A percentile compares a stretch with the other conserved stretches of the same genome.
These are phyloP conservation scores for Paramacrobiotus metropolitanus DNA, from an alignment of 1,140 invertebrate species.

Conservation along the genomic window DNA sequence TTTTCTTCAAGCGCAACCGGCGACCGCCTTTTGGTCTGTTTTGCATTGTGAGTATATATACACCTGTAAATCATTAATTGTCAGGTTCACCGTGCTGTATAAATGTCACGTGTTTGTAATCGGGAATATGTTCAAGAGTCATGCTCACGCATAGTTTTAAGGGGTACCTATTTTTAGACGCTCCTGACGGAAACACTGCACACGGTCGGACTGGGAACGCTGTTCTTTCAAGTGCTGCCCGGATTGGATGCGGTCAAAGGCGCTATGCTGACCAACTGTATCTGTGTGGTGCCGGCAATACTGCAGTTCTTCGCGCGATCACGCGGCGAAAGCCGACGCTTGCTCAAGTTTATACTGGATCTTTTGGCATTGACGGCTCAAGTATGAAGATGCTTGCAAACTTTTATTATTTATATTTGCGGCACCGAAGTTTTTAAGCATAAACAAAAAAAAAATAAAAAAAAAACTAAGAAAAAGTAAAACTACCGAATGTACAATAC, in stretches of 20 bases:
- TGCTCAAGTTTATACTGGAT: slow-evolving; percentile 16
- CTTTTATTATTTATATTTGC: too few species aligned
- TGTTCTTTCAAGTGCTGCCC: slow-evolving; percentile 25
- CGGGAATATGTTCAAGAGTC: too few species aligned
- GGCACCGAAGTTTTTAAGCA: too few species aligned
- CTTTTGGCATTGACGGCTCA: slow-evolving; percentile 16
- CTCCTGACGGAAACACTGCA: slow-evolving; percentile 22
- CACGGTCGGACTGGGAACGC: slow-evolving; percentile 21
- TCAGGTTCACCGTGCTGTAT: too few species aligned
- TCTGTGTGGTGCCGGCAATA: slow-evolving; percentile 21
- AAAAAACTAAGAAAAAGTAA: too few species aligned
- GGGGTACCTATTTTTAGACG: slow-evolving; percentile 13
- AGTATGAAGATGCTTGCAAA: slow-evolving; percentile 5
- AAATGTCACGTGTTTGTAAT: too few species aligned
- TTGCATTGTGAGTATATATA: neutral
- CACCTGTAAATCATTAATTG: too few species aligned
- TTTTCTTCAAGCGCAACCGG: neutral
- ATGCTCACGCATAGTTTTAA: too few species aligned
- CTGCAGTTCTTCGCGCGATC: slow-evolving; percentile 15
- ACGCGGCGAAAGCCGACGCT: slow-evolving; percentile 10
- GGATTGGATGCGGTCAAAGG: slow-evolving; percentile 22
- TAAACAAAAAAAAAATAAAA: too few species aligned
- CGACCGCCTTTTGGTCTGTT: neutral
- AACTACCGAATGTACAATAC: too few species aligned
- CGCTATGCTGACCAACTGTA: slow-evolving; percentile 21